These are phyloP conservation scores for Poeciliopsis gracilis DNA, from an alignment of 2,797 vertebrate genomes.

Conservation along the genomic window DNA sequence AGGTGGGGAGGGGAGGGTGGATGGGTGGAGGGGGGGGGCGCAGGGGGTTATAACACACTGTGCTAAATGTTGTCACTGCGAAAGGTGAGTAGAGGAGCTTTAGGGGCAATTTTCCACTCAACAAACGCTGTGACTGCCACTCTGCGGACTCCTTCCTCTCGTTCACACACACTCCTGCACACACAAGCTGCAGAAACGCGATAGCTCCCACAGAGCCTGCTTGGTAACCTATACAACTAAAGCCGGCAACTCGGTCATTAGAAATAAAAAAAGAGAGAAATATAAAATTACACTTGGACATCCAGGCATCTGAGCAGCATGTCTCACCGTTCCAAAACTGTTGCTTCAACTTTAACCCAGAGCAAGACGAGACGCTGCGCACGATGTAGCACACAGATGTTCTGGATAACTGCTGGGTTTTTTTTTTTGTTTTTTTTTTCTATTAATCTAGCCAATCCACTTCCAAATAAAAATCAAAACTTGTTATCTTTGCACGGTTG, in stretches of 20 bases:
- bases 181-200: slow-evolving; percentile 61
- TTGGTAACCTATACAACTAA: slow-evolving; percentile 64
- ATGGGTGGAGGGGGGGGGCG: slow-evolving; percentile 5
- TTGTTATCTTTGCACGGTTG: neutral
- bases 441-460: neutral
- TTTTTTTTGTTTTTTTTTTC: neutral
- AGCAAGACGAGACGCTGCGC: slow-evolving; percentile 31
- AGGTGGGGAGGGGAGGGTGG: slow-evolving; percentile 27
- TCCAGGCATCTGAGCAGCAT: slow-evolving; percentile 52
- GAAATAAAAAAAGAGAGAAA: slow-evolving; percentile 45
- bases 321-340: slow-evolving; percentile 52
- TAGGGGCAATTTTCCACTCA: slow-evolving; percentile 83
- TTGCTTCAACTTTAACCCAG: slow-evolving; percentile 54
- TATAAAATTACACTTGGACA: slow-evolving; percentile 55
- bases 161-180: slow-evolving; percentile 22
- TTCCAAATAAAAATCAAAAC: neutral
- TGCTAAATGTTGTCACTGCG: slow-evolving; percentile 85
- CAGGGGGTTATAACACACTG: slow-evolving; percentile 33
- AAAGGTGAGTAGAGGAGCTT: slow-evolving; percentile 83
- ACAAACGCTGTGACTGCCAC: slow-evolving; percentile 61
- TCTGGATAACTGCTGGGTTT: neutral
- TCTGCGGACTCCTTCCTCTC: neutral
- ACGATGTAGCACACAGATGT: slow-evolving; percentile 2
- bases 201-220: slow-evolving; percentile 56
- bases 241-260: slow-evolving; percentile 64